phyloP scores from a whole-genome alignment of 2,797 vertebrate species.

The Galagoides demidoff region DNA sequence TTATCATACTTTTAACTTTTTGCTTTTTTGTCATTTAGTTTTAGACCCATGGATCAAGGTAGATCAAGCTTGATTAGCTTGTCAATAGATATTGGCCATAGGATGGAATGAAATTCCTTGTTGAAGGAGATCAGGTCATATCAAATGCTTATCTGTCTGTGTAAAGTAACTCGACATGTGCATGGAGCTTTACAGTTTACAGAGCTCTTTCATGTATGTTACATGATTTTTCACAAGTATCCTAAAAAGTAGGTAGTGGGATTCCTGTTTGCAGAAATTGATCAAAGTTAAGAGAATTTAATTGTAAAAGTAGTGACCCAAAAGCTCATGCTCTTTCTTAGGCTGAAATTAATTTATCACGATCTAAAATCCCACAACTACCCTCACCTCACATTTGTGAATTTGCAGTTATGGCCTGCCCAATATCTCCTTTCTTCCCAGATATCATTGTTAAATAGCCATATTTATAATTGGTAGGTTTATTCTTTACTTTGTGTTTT shows the following conservation, averaged over 20 bases:
- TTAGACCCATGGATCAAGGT: background rate
- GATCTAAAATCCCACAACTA: background rate
- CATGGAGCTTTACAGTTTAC: background rate
- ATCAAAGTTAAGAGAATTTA: slow-evolving; percentile 43
- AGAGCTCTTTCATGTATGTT: background rate
- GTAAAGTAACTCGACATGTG: slow-evolving; percentile 23
- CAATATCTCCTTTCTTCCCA: background rate
- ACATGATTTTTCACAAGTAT: background rate
- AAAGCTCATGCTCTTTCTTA: background rate
- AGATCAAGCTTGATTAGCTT: slow-evolving; percentile 40
- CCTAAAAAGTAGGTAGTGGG: background rate
- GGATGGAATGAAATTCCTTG: slow-evolving; percentile 42
- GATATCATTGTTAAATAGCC: background rate
- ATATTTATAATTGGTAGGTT: slow-evolving; percentile 16
- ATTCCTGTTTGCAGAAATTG: slow-evolving; percentile 56
- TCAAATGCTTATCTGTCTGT: background rate
- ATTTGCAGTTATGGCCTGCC: slow-evolving; percentile 24
- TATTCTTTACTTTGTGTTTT: background rate
- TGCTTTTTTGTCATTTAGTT: background rate
- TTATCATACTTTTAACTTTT: background rate
- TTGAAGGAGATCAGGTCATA: background rate
- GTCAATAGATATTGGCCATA: background rate
- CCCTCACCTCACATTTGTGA: slow-evolving; percentile 36
- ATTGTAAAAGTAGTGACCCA: background rate
- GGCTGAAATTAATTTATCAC: slow-evolving; percentile 5